Evolutionary conservation across 2,888 invertebrate genomes (phyloP), one percentile per base, ranked within the genome.

Genomic region (Sicus ferrugineus): DNA sequence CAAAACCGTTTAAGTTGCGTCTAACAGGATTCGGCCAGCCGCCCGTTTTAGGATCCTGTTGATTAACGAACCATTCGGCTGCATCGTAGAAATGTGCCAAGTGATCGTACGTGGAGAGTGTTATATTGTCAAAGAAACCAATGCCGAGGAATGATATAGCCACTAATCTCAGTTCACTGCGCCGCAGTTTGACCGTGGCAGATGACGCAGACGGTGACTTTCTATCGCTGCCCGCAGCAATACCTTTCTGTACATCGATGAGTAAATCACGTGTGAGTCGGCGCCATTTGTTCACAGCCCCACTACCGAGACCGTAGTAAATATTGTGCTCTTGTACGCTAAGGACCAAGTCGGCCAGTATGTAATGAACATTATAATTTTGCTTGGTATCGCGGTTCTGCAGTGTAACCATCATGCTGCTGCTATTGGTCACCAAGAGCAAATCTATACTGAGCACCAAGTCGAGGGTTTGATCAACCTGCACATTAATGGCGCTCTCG

Each of bases 11-110:
- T 75, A 92, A 89, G 86, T 89, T 91, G 80, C 96, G 88, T 69
- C 89, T 89, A 61, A 96, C 97, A 65, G 94, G 93, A 81, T 96
- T 95, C 61, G 95, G 89, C 96, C 98, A 98, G 72, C 97, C 98
- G 59, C 98, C 98, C 23, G 91, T 90, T 75, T 89, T 88, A 66
- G 88, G 83, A 81, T 97, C 93, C 87, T 98, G 98, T 85, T 93
- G 89, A 31, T 88, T 87, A 54, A 95, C 91, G 83, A 98, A 93
- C 98, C 98, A 99, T 78, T 93, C 90, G 58, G 96, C 96, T 11
- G 97, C 95, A 84, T 93, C 92, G 81, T 92, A 93, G 87, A 98
- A 98, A 84, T 96, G 94, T 74, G 92, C 91, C 86, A 93, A 89
- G 87, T 98, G 98, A 80, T 94, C 94, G 74, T 93, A 92, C 0